Evolutionary conservation across 2,113 vertebrate species (phyloP), one percentile per base, ranked within the genome.

Genomic region (Motacilla tschutschensis): DNA sequence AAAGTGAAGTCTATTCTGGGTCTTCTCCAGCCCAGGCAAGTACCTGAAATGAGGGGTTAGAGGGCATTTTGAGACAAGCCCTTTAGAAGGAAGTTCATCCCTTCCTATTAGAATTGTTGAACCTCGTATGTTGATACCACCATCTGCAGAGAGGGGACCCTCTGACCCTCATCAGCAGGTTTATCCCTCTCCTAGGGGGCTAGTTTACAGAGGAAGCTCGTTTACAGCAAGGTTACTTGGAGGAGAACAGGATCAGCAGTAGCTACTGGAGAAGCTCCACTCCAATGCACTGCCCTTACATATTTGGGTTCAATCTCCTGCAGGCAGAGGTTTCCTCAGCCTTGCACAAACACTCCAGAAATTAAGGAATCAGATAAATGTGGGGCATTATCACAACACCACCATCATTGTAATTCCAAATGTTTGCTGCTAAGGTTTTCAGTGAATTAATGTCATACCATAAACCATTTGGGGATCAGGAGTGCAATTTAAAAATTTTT

Each of bases 261-360:
- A 50, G 38, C 12, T 18, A 35, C 59, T 24, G 12, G 14, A 74
- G 66, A 65, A 87, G 20, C 10, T 69, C 17, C 35, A 43, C 6
- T 18, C 12, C 41, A 50, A 0, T 12, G 14, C 0, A 69, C 12
- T 22, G 16, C 20, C 40, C 15, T 57, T 41, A 44, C 0, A 2
- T 41, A 41, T 53, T 60, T 60, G 67, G 28, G 18, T 41, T 73
- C 87, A 46, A 46, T 26, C 26, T 79, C 41, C 33, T 35, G 47
- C 14, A 50, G 57, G 10, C 33, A 62, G 36, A 67, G n/a, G 13
- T 48, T 89, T 83, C 36, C 38, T 64, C 35, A 48, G 28, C 35
- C 29, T 36, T n/a, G 20, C 38, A 43, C 28, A 67, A 92, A 89
- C 17, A 43, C 9, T 87, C 12, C 43, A 76, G 76, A 48, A 33